Percentiles rank a stretch among this genome's conserved stretches.
These are phyloP conservation scores for Euthynnus affinis DNA, from an alignment of 2,797 vertebrate genomes.

Conservation along the genomic window DNA sequence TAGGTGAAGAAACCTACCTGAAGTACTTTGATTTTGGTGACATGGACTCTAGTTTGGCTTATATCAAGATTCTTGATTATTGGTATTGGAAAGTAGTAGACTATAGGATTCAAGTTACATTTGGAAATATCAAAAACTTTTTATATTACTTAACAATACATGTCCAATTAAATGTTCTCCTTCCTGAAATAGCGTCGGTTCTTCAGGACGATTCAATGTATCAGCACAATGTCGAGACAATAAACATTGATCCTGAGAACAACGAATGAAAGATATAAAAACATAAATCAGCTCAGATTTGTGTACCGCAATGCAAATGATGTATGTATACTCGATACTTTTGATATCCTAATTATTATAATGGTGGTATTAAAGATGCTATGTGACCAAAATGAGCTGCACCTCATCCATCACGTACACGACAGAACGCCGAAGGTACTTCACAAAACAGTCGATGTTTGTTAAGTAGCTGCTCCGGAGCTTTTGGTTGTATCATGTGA, in stretches of 20 bases:
- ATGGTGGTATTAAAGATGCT: constrained; percentile 88
- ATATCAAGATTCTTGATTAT: constrained; percentile 85
- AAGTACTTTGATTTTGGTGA: constrained; percentile 82
- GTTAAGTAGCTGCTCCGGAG: background rate
- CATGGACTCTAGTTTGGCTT: constrained; percentile 84
- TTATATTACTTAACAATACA: constrained; percentile 85
- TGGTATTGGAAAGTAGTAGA: constrained; percentile 87
- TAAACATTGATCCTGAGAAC: constrained; percentile 82
- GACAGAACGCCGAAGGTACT: background rate
- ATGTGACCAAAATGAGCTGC: constrained; percentile 82
- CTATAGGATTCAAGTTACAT: constrained; percentile 87
- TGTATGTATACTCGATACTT: constrained; percentile 88
- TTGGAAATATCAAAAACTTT: constrained; percentile 84
- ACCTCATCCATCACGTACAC: constrained; percentile 33
- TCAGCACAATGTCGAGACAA: constrained; percentile 85
- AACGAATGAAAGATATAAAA: constrained; percentile 81
- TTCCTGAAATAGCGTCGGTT: constrained; percentile 82
- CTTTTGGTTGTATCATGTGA: background rate
- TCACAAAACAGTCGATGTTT: background rate
- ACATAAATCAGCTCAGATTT: constrained; percentile 85
- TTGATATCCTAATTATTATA: constrained; percentile 88
- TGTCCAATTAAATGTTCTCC: constrained; percentile 86
- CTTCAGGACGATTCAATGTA: constrained; percentile 83
- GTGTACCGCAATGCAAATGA: constrained; percentile 87
- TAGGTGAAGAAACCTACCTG: constrained; percentile 74